Percentiles rank a stretch among this genome's conserved stretches.
These are phyloP conservation scores for Amblyjoppa fuscipennis DNA, from an alignment of 2,888 invertebrate species.

Conservation along the genomic window DNA sequence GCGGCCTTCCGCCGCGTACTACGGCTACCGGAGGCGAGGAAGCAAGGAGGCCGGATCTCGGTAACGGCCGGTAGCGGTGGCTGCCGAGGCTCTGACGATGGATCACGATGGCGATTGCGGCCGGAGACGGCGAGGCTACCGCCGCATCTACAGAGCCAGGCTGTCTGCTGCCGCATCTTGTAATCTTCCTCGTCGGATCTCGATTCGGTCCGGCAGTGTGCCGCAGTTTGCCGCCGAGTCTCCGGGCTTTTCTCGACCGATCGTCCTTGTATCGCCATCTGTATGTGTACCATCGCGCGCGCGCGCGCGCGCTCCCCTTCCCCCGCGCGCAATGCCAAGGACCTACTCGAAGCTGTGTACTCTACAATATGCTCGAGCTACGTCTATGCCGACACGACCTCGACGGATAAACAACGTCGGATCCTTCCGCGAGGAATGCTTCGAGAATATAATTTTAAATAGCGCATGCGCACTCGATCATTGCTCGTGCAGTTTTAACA, in stretches of 20 bases:
- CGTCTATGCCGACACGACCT: constrained; percentile 17
- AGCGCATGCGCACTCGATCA: too few species aligned
- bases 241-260: constrained; percentile 32
- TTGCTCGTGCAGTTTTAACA: too few species aligned
- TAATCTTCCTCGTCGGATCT: constrained; percentile 80
- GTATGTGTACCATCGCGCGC: constrained; percentile 21
- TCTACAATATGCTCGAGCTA: neutral
- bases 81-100: constrained; percentile 9
- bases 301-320: neutral
- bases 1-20: constrained; percentile 41
- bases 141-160: constrained; percentile 81
- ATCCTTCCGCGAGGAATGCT: neutral
- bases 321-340: constrained; percentile 41
- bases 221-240: constrained; percentile 44
- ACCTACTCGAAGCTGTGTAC: constrained; percentile 2
- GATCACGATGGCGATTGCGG: constrained; percentile 40
- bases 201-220: constrained; percentile 45
- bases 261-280: constrained; percentile 23
- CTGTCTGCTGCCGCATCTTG: constrained; percentile 80
- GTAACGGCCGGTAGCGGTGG: constrained; percentile 10
- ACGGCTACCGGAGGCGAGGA: constrained; percentile 52
- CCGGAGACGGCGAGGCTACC: constrained; percentile 79
- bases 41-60: constrained; percentile 22
- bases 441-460: too few species aligned
- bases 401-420: neutral